A percentile compares a stretch with the other conserved stretches of the same genome.
phyloP scores from a whole-genome alignment of 2,888 invertebrate species.

The Leptura quadrifasciata region DNA sequence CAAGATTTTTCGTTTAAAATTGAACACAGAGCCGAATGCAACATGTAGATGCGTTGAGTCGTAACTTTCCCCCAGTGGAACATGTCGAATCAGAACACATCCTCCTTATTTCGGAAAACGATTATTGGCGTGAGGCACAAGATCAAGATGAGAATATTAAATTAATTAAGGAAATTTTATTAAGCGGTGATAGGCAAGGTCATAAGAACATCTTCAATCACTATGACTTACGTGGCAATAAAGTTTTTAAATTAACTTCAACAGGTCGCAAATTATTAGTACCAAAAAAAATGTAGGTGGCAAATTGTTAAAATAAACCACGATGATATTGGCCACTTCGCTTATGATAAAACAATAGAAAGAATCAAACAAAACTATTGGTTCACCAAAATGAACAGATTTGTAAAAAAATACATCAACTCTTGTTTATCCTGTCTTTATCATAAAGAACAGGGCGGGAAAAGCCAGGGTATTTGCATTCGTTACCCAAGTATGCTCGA shows the following conservation, averaged over 20 bases:
- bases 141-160: conserved; percentile 40
- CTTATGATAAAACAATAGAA: conserved; percentile 55
- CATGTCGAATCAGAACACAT: conserved; percentile 8
- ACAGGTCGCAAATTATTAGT: conserved; percentile 48
- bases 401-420: too few relatives aligned
- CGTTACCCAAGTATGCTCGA: too few relatives aligned
- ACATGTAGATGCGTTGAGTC: conserved; percentile 66
- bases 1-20: conserved; percentile 49
- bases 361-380: background rate
- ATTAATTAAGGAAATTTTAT: conserved; percentile 48
- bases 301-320: conserved; percentile 54
- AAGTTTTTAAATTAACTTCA: conserved; percentile 46
- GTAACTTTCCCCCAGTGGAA: conserved; percentile 42
- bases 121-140: conserved; percentile 53
- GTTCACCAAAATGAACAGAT: conserved; percentile 23
- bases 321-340: conserved; percentile 61
- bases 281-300: conserved; percentile 59
- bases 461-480: too few relatives aligned
- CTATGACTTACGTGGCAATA: conserved; percentile 45
- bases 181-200: conserved; percentile 43
- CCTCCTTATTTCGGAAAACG: conserved; percentile 39
- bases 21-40: conserved; percentile 57
- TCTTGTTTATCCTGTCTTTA: too few relatives aligned
- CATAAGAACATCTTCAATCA: conserved; percentile 49
- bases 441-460: too few relatives aligned